These are phyloP conservation scores for Alectura lathami DNA, from an alignment of 2,113 vertebrate genomes.

Conservation along the genomic window DNA sequence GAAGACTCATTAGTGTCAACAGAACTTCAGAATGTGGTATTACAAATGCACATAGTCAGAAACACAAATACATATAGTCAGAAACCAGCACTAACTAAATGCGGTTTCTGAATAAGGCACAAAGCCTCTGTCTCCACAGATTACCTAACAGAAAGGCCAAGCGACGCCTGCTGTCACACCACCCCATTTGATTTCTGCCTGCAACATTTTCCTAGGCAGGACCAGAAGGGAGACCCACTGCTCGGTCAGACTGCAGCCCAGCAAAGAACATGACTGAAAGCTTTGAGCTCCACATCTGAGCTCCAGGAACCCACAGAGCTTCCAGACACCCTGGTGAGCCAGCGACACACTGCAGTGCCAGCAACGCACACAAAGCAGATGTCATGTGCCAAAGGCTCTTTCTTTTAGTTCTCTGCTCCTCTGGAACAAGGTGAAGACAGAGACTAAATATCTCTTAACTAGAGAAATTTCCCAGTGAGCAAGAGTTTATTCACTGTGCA, in stretches of 20 bases:
- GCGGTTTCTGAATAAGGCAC: neutral
- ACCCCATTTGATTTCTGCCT: neutral
- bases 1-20: neutral
- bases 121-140: neutral
- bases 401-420: neutral
- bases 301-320: neutral
- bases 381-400: neutral
- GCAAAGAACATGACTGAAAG: neutral
- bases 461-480: neutral
- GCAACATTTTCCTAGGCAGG: neutral
- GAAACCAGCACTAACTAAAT: neutral
- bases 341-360: neutral
- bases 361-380: neutral
- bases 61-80: neutral
- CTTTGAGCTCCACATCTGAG: neutral
- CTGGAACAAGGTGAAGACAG: neutral
- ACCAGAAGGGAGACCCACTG: neutral
- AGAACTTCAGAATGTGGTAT: neutral
- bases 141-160: neutral
- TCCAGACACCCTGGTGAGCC: neutral
- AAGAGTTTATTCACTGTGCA: slow-evolving; percentile 24
- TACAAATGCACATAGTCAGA: neutral
- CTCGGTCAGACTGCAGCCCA: neutral
- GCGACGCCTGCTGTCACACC: neutral
- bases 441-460: neutral